Percentiles rank a stretch among this genome's conserved stretches.
Evolutionary conservation across 2,113 vertebrate genomes (phyloP).

Genomic region (Gopherus flavomarginatus): DNA sequence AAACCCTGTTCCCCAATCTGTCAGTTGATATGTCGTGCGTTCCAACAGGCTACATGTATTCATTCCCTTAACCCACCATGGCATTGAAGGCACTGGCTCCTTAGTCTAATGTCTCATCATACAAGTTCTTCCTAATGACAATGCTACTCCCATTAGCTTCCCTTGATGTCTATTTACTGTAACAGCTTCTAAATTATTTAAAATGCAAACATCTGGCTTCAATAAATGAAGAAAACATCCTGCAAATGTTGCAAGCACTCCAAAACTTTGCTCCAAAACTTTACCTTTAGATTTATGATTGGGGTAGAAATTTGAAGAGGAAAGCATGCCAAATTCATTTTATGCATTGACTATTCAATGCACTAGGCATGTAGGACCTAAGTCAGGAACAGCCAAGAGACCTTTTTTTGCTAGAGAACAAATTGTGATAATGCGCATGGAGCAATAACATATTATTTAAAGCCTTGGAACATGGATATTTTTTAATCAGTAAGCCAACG

Average conservation of each 20-base stretch:
- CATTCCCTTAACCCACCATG: constrained; percentile 24
- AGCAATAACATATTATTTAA: background rate
- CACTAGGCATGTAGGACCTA: background rate
- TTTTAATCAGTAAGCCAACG: background rate
- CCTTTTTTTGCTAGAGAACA: background rate
- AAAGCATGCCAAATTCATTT: background rate
- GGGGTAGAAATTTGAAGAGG: background rate
- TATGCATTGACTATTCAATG: rapidly evolving
- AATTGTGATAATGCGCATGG: background rate
- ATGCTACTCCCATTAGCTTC: constrained; percentile 58
- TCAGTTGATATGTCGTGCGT: background rate
- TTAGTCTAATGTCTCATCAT: background rate
- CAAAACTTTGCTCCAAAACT: constrained; percentile 12
- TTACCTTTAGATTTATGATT: background rate
- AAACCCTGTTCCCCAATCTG: background rate
- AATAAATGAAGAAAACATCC: constrained; percentile 56
- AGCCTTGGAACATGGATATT: background rate
- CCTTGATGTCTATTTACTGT: constrained; percentile 62
- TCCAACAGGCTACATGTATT: background rate
- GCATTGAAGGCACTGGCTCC: constrained; percentile 20
- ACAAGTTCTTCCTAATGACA: constrained; percentile 41
- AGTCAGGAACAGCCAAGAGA: background rate
- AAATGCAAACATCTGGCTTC: constrained; percentile 73
- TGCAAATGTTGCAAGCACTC: constrained; percentile 32
- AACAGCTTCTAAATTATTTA: constrained; percentile 76